Evolutionary conservation across 2,888 invertebrate genomes (phyloP), one percentile per base, ranked within the genome.

Genomic region (Slavum lentiscoides): DNA sequence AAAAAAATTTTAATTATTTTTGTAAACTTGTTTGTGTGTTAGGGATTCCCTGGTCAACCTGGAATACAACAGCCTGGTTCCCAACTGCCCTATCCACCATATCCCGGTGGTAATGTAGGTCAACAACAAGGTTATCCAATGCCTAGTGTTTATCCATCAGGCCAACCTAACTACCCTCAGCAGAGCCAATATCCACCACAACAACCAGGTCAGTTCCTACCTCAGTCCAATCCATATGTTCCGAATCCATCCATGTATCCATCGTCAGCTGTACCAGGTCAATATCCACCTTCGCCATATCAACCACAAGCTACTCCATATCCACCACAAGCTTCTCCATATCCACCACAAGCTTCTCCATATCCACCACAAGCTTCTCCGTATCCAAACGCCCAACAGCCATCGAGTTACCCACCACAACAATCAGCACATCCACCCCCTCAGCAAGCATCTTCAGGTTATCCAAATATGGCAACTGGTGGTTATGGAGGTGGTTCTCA

Each of bases 1-100:
- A 39, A 43, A 21, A 66, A 0, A 30, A 15, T 39, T 58, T 74
- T 39, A 21, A 58, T 11, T 43, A 58, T 75, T 21, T 30, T 55
- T 64, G 9, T 66, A 6, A 82, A 70, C 61, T 77, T 73, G 83
- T 82, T 83, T 82, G 74, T 76, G 82, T 76, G 82, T 58, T 83
- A 84, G 84, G 84, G 80, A 64, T 80, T 72, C 72, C 83, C 83
- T 67, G 84, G 84, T 68, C 83, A 83, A 72, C 83, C 82, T 64
- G 83, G 83, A 64, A 77, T 81, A 80, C 83, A 83, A 81, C 84
- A 84, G 76, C 69, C 82, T 37, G 83, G 84, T 3, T 61, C 84
- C 39, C 84, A 84, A 68, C 64, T 83, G 69, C 82, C 82, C 8
- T 85, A 85, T 74, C 83, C 84, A 23, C 53, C 83, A 19, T 84